These are phyloP conservation scores for Callipepla squamata DNA, from an alignment of 2,113 vertebrate species.

Conservation along the genomic window DNA sequence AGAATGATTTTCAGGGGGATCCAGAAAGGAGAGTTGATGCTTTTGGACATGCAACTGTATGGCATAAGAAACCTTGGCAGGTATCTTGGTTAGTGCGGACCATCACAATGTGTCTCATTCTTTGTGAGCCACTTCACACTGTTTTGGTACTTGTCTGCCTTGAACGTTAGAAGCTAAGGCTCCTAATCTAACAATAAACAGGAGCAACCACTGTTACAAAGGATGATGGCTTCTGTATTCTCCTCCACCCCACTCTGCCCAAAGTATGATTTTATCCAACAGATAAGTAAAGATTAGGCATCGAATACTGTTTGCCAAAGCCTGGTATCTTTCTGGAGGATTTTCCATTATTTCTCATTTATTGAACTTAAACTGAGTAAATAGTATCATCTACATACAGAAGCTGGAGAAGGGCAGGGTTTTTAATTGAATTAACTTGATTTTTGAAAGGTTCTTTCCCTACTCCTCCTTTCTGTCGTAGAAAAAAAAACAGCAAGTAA, in stretches of 20 bases:
- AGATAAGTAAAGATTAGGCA: background rate
- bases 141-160: background rate
- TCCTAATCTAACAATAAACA: background rate
- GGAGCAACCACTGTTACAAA: background rate
- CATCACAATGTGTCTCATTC: background rate
- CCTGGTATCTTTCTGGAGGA: background rate
- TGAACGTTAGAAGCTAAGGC: background rate
- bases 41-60: background rate
- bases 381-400: background rate
- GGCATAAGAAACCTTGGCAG: background rate
- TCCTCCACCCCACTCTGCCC: background rate
- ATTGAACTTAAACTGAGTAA: background rate
- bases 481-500: background rate
- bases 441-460: background rate
- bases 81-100: background rate
- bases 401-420: accelerated
- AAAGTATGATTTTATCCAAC: background rate
- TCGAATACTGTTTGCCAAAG: background rate
- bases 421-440: background rate
- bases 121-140: background rate
- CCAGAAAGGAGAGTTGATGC: background rate
- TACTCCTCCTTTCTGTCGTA: background rate
- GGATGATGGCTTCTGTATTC: background rate
- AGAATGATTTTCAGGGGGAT: background rate
- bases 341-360: background rate